Evolutionary conservation across 2,113 vertebrate species (phyloP).

Genomic region (Trochalopteron elliotii): DNA sequence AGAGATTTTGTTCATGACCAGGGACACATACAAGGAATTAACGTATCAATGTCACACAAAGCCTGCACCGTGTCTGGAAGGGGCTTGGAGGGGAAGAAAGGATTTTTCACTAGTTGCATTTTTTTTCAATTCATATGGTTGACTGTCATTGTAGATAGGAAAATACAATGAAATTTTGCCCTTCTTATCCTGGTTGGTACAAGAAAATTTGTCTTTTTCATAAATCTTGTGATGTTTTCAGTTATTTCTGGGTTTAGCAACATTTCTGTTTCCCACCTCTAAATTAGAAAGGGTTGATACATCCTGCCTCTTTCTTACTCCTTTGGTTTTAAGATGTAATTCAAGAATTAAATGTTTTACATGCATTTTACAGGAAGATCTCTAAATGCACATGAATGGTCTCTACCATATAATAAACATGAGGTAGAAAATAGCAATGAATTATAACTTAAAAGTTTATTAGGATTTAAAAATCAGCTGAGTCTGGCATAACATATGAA

Average conservation of each 20-base stretch:
- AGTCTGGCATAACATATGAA: not conserved
- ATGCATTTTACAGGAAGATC: not conserved
- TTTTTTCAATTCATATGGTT: slow-evolving; percentile 47
- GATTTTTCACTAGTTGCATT: not conserved
- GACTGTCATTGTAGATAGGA: not conserved
- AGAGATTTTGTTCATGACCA: not conserved
- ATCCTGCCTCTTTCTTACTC: not conserved
- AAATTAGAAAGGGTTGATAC: slow-evolving; percentile 35
- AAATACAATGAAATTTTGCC: slow-evolving; percentile 45
- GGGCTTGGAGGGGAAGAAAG: not conserved
- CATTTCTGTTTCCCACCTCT: slow-evolving; percentile 32
- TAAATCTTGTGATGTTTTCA: slow-evolving; percentile 46
- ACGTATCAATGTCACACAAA: not conserved
- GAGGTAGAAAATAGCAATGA: not conserved
- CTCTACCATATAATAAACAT: not conserved
- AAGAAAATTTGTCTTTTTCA: slow-evolving; percentile 3
- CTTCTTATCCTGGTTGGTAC: slow-evolving; percentile 38
- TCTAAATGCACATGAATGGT: not conserved
- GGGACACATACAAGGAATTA: not conserved
- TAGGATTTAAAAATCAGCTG: not conserved
- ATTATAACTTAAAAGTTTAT: not conserved
- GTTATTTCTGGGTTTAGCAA: slow-evolving; percentile 49
- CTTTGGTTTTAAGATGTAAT: slow-evolving; percentile 36
- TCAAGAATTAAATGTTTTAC: not conserved
- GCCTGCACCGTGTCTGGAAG: not conserved